Percentiles rank a stretch among this genome's conserved stretches.
Conservation (phyloP, 1,140 invertebrate genomes). For the Chrysopa pallens region DNA sequence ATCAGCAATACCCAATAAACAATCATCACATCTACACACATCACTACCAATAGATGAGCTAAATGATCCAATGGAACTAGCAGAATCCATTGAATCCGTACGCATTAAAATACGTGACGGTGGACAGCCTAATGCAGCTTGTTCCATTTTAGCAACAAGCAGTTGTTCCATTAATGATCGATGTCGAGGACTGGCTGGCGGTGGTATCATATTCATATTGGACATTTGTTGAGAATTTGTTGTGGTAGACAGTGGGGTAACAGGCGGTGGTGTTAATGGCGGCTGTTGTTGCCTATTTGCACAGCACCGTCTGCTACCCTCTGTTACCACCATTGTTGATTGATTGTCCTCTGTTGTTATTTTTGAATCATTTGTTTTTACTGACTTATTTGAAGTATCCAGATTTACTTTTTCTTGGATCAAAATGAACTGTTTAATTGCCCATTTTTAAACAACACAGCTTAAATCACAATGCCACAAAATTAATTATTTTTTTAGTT, state of each 20-base stretch:
- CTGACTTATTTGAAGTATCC: too few relatives aligned
- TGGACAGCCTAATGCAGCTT: conserved; percentile 18
- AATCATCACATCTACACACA: conserved; percentile 66
- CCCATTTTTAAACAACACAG: too few relatives aligned
- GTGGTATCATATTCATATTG: too few relatives aligned
- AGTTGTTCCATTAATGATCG: conserved; percentile 58
- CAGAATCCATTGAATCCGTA: conserved; percentile 60
- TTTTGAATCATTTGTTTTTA: too few relatives aligned
- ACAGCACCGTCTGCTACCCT: conserved; percentile 14
- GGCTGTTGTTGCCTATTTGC: background rate
- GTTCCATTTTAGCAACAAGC: conserved; percentile 58
- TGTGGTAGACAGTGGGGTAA: conserved; percentile 4
- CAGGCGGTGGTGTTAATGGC: conserved; percentile 2
- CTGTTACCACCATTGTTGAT: too few relatives aligned
- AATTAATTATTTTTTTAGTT: too few relatives aligned
- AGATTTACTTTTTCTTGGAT: too few relatives aligned
- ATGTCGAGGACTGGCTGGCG: conserved; percentile 22
- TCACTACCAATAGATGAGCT: conserved; percentile 44
- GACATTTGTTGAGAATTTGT: background rate
- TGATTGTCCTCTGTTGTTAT: too few relatives aligned
- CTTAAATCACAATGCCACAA: too few relatives aligned
- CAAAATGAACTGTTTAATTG: too few relatives aligned
- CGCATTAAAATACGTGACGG: conserved; percentile 31
- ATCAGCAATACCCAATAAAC: conserved; percentile 62
- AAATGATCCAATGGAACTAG: conserved; percentile 49